These are phyloP conservation scores for Caligus rogercresseyi DNA, from an alignment of 1,140 invertebrate species.

Conservation along the genomic window DNA sequence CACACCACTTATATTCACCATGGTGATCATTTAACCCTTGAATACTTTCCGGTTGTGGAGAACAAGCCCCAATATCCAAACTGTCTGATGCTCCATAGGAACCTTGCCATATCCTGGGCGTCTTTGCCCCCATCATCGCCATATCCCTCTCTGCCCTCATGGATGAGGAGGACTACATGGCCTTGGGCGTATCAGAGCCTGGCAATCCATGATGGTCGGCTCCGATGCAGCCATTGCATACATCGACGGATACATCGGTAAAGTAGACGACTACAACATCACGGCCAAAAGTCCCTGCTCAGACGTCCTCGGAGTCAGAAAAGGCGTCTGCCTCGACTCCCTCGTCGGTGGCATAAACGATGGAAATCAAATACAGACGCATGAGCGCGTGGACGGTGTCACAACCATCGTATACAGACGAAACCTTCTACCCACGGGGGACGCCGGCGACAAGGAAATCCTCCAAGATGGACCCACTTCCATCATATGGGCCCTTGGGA, in stretches of 20 bases:
- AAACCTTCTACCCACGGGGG: constrained; percentile 40
- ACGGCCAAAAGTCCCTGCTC: constrained; percentile 64
- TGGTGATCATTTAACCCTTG: too few species aligned
- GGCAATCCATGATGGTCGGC: constrained; percentile 57
- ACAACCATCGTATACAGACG: constrained; percentile 58
- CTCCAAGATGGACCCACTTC: constrained; percentile 43
- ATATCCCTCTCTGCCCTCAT: constrained; percentile 65
- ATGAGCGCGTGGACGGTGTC: constrained; percentile 44
- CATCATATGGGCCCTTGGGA: constrained; percentile 67
- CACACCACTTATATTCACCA: too few species aligned
- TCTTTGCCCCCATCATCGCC: constrained; percentile 70
- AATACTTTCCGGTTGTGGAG: constrained; percentile 24
- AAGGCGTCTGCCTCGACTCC: constrained; percentile 64
- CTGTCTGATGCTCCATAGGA: constrained; percentile 60
- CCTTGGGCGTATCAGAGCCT: constrained; percentile 5
- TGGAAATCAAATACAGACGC: constrained; percentile 28
- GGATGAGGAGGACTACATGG: constrained; percentile 28
- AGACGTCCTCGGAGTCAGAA: constrained; percentile 60
- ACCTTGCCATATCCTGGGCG: constrained; percentile 67
- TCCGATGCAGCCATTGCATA: constrained; percentile 61
- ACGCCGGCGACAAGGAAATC: constrained; percentile 56
- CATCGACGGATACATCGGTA: constrained; percentile 48
- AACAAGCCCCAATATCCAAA: constrained; percentile 46
- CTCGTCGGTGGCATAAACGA: constrained; percentile 49
- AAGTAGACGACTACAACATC: constrained; percentile 63